phyloP scores from a whole-genome alignment of 2,888 invertebrate species.

The Volucella zonaria region DNA sequence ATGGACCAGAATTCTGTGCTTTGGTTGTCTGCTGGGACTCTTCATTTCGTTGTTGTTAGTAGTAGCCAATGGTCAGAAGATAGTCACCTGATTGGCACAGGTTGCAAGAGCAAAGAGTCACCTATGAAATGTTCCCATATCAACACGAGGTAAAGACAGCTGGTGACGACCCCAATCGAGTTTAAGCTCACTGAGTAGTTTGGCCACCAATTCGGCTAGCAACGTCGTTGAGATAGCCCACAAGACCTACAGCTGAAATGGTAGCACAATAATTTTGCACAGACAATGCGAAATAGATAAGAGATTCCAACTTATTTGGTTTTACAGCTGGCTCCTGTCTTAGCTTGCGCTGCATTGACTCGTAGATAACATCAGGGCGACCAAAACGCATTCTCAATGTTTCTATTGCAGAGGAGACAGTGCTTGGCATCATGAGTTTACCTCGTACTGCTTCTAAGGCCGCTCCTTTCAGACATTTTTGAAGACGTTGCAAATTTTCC shows the following conservation, averaged over 20 bases:
- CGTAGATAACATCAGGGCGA: constrained; percentile 49
- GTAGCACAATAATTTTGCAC: constrained; percentile 51
- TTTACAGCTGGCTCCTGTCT: no score
- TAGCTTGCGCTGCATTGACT: constrained; percentile 26
- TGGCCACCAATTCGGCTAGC: constrained; percentile 39
- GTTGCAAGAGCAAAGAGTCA: no score
- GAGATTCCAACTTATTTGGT: no score
- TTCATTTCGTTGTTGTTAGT: no score
- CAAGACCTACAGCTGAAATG: constrained; percentile 35
- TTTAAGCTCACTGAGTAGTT: constrained; percentile 54
- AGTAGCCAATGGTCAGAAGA: no score
- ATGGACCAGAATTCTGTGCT: background rate
- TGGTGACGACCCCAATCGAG: constrained; percentile 44
- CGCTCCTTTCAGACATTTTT: constrained; percentile 56
- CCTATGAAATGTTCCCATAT: background rate
- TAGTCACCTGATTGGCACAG: no score
- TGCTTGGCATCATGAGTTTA: constrained; percentile 60
- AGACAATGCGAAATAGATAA: no score
- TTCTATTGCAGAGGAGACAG: constrained; percentile 49
- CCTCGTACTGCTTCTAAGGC: constrained; percentile 54
- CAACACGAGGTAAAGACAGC: constrained; percentile 5
- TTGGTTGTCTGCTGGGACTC: background rate
- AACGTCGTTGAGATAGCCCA: constrained; percentile 48
- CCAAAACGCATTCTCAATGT: constrained; percentile 61
- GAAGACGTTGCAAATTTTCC: constrained; percentile 54